Evolutionary conservation across 2,888 invertebrate species (phyloP).

Genomic region (Siphlonurus alternatus): DNA sequence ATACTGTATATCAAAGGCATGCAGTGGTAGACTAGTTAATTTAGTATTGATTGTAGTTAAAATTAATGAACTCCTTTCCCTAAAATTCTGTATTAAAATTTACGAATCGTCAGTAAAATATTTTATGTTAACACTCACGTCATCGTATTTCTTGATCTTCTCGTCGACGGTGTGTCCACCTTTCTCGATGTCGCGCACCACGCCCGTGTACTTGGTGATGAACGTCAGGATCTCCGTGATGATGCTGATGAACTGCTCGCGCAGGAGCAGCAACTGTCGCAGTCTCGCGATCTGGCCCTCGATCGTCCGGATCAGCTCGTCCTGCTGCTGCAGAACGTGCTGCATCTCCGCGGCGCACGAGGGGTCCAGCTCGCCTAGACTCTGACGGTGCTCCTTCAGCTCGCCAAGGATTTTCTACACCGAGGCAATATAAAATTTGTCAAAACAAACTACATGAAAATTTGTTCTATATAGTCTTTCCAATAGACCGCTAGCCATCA

Average conservation of each 20-base stretch:
- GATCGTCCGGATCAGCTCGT: conserved; percentile 67
- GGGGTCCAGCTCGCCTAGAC: conserved; percentile 53
- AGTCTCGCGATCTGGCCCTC: conserved; percentile 73
- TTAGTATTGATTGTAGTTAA: too few relatives aligned
- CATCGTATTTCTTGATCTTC: conserved; percentile 74
- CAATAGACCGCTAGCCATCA: too few relatives aligned
- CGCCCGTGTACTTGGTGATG: conserved; percentile 69
- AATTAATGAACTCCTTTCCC: too few relatives aligned
- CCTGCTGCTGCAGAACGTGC: conserved; percentile 62
- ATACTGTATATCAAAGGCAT: too few relatives aligned
- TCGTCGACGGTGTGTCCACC: conserved; percentile 67
- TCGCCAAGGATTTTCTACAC: conserved; percentile 47
- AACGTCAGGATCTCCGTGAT: conserved; percentile 78
- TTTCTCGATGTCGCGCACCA: conserved; percentile 70
- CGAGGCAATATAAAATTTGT: conserved; percentile 1
- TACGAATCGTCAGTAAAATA: background rate
- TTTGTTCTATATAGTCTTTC: too few relatives aligned
- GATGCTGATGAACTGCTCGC: conserved; percentile 77
- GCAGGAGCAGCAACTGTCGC: conserved; percentile 55
- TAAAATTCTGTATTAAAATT: background rate
- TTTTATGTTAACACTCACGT: conserved; percentile 25
- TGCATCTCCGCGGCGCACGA: conserved; percentile 63
- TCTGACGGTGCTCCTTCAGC: conserved; percentile 58
- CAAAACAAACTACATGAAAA: background rate
- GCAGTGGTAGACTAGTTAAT: too few relatives aligned